Evolutionary conservation across 1,140 invertebrate genomes (phyloP), one percentile per base, ranked within the genome.

Genomic region (Scaptomyza pallida): DNA sequence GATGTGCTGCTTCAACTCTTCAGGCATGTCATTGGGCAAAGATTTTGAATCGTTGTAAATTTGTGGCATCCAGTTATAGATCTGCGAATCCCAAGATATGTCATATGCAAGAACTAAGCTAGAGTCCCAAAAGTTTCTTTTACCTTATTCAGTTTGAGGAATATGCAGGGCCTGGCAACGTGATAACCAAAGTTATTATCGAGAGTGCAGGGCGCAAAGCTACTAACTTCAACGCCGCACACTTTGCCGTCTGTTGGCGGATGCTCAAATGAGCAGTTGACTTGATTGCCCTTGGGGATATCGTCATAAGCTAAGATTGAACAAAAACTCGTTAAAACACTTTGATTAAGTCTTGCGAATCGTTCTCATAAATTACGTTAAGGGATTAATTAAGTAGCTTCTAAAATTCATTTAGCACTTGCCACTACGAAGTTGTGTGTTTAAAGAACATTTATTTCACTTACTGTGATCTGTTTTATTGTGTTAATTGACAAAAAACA

Each of bases 71-170:
- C 96, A 97, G 77, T 95, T 95, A 91, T 94, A 97, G 80, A 97
- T 97, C 95, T 97, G 90, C 9, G 92, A 2, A 52, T 5, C 3
- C 6, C 17, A 0, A 19, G n/a, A 35, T 1, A n/a, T 37, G 4
- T 37, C 33, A 37, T 5, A n/a, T 37, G 33, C 33, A 6, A 9
- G 23, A 37, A 37, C 3, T 5, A 6, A 30, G 19, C 4, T 21
- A 21, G 2, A 21, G 26, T 45, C 6, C 23, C 5, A 26, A 26
- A 26, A 6, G 23, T 2, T 26, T 26, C 3, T 13, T 10, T 61
- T 76, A 90, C 90, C 89, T 96, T 96, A 79, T 97, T 97, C 41
- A 97, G 92, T 90, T 97, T 97, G 60, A 97, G 93, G 92, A 97
- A 95, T 85, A 97, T 94, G 88, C 96, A 97, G 10, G 96, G 96